These are phyloP conservation scores for Cardiocondyla obscurior DNA, from an alignment of 1,140 invertebrate genomes.

Conservation along the genomic window DNA sequence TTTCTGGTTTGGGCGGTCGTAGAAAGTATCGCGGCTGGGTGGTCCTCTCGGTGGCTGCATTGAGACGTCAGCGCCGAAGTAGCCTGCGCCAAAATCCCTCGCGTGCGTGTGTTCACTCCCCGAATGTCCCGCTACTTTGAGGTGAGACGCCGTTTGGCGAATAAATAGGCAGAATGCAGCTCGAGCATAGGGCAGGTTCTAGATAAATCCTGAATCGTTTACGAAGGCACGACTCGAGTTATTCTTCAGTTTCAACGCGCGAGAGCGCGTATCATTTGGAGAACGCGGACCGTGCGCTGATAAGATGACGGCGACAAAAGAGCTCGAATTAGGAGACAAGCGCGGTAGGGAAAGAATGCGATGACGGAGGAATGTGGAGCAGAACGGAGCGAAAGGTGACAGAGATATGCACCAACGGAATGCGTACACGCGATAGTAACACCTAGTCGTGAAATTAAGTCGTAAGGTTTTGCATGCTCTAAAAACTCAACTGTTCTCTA, in stretches of 20 bases:
- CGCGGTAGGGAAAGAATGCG: conserved; percentile 16
- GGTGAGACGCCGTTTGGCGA: conserved; percentile 21
- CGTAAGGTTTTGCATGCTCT: neutral
- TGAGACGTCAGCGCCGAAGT: conserved; percentile 73
- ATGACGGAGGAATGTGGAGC: conserved; percentile 31
- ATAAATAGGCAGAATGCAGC: neutral
- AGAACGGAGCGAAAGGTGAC: neutral
- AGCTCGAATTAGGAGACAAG: conserved; percentile 19
- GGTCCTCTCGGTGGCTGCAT: conserved; percentile 72
- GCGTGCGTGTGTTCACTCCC: conserved; percentile 64
- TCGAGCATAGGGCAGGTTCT: neutral
- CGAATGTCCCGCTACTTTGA: conserved; percentile 1
- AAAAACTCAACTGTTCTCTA: conserved; percentile 3
- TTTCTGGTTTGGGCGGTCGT: conserved; percentile 71
- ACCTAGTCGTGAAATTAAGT: neutral
- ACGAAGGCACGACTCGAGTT: neutral
- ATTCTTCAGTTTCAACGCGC: conserved; percentile 7
- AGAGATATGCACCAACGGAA: conserved; percentile 12
- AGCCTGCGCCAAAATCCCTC: conserved; percentile 52
- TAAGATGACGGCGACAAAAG: conserved; percentile 10
- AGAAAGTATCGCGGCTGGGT: conserved; percentile 71
- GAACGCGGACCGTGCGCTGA: neutral
- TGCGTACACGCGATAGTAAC: neutral
- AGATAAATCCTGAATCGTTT: neutral
- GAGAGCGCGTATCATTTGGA: neutral